A percentile compares a stretch with the other conserved stretches of the same genome.
phyloP scores from a whole-genome alignment of 2,888 invertebrate genomes.

The Agriopis marginaria region DNA sequence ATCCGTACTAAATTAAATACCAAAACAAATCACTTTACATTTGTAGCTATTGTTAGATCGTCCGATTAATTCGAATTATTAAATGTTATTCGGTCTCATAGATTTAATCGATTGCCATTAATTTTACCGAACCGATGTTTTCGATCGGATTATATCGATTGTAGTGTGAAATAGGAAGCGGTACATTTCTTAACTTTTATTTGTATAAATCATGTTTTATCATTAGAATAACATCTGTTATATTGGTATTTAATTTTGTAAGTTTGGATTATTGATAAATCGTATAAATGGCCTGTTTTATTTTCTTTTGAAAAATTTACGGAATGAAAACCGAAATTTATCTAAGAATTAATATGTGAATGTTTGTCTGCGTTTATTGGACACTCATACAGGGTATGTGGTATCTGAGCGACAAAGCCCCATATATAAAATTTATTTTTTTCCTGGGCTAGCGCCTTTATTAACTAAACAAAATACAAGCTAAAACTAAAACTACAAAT shows the following conservation, averaged over 20 bases:
- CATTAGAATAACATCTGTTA: not conserved
- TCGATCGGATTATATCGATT: conserved; percentile 19
- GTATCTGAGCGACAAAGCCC: too few relatives aligned
- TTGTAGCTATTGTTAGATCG: conserved; percentile 16
- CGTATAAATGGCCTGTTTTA: not conserved
- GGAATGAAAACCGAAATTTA: too few relatives aligned
- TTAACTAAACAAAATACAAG: too few relatives aligned
- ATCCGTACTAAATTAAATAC: not conserved
- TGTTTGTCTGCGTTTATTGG: too few relatives aligned
- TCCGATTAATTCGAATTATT: conserved; percentile 18
- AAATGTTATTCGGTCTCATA: conserved; percentile 15
- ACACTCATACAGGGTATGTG: too few relatives aligned
- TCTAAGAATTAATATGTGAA: too few relatives aligned
- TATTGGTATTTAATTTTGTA: not conserved
- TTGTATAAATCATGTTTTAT: conserved; percentile 6
- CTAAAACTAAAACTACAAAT: too few relatives aligned
- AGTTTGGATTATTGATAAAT: not conserved
- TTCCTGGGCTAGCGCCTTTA: too few relatives aligned
- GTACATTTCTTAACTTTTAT: conserved; percentile 4
- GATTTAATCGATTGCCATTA: conserved; percentile 39
- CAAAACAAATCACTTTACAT: conserved; percentile 17
- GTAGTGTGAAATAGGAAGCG: conserved; percentile 19
- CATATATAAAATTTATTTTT: too few relatives aligned
- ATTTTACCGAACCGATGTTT: conserved; percentile 27
- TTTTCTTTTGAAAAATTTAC: not conserved